Conservation (phyloP, 2,888 invertebrate genomes). For the Minunthozetes semirufus region DNA sequence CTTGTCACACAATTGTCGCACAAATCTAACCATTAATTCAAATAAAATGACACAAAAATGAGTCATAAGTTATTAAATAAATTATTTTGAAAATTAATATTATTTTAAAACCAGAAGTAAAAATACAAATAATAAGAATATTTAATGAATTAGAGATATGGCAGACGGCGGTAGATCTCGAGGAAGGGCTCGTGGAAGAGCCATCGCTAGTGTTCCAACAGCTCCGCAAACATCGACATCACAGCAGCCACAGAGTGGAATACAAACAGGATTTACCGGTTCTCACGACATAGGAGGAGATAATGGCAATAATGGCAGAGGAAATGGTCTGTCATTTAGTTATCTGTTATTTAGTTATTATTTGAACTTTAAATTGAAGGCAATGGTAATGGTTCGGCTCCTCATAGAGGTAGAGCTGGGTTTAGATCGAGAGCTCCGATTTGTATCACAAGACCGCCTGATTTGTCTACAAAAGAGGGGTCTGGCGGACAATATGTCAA, state of each 20-base stretch:
- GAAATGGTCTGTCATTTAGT: not conserved
- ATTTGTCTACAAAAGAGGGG: not conserved
- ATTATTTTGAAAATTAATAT: no score
- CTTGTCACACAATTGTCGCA: no score
- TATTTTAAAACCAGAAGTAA: no score
- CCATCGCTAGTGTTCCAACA: not conserved
- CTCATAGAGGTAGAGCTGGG: conserved; percentile 27
- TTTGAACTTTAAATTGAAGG: not conserved
- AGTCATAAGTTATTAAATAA: no score
- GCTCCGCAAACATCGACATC: not conserved
- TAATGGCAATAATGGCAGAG: not conserved
- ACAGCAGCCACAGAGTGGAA: not conserved
- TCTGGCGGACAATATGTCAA: conserved; percentile 34
- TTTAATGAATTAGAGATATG: not conserved
- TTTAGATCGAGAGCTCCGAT: conserved; percentile 3
- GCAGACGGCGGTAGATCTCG: not conserved
- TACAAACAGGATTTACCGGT: not conserved
- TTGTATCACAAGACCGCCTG: not conserved
- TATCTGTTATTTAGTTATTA: not conserved
- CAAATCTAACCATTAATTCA: no score
- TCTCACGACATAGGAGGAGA: not conserved
- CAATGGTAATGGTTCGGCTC: conserved; percentile 31
- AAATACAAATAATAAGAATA: not conserved
- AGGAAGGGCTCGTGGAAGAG: not conserved
- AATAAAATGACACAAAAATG: no score